A percentile compares a stretch with the other conserved stretches of the same genome.
Conservation (phyloP, 2,113 vertebrate species). For the Ibidorhyncha struthersii region DNA sequence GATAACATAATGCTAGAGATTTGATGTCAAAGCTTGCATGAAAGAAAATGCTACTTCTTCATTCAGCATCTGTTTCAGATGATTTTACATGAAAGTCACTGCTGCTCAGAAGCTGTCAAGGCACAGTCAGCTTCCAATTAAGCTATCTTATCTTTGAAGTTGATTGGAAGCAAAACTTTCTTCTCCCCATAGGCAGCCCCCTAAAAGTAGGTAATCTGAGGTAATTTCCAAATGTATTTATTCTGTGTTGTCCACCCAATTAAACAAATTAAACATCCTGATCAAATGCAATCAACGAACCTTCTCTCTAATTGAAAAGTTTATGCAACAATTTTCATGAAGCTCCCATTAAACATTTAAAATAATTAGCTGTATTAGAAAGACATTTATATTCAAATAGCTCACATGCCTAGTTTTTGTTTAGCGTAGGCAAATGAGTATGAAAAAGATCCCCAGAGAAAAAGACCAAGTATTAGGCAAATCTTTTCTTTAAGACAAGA, state of each 20-base stretch:
- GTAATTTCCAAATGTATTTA: constrained; percentile 11
- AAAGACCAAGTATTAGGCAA: background rate
- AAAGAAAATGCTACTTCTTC: constrained; percentile 13
- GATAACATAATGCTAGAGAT: constrained; percentile 22
- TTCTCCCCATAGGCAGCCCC: background rate
- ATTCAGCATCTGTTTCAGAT: constrained; percentile 44
- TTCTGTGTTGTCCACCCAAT: background rate
- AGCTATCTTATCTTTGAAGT: constrained; percentile 27
- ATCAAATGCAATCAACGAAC: background rate
- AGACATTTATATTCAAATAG: constrained; percentile 38
- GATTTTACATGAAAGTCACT: constrained; percentile 51
- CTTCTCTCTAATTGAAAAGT: constrained; percentile 14
- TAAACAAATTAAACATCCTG: constrained; percentile 20
- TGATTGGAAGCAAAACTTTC: constrained; percentile 22
- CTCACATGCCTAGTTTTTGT: background rate
- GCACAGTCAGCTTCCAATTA: constrained; percentile 50
- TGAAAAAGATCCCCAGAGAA: background rate
- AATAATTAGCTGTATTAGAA: constrained; percentile 33
- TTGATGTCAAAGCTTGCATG: background rate
- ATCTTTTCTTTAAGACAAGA: background rate
- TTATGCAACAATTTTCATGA: constrained; percentile 21
- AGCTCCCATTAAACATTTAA: constrained; percentile 10
- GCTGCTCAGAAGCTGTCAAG: constrained; percentile 45
- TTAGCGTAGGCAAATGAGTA: background rate
- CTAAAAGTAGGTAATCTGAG: background rate